These are phyloP conservation scores for Tympanoctomys barrerae DNA, from an alignment of 2,797 vertebrate species.

Conservation along the genomic window DNA sequence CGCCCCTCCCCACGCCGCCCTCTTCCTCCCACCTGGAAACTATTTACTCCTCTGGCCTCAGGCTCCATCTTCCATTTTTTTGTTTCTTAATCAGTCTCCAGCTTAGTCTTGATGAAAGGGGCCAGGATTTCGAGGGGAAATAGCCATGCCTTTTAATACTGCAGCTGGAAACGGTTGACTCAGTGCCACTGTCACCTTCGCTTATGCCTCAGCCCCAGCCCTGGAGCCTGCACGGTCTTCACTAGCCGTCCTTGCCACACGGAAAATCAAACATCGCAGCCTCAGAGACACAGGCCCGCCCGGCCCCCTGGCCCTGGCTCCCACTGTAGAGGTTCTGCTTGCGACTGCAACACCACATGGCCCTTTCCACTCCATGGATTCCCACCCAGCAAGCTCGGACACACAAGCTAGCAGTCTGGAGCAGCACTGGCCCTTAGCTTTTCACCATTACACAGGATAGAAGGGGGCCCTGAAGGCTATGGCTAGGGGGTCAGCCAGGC, in stretches of 20 bases:
- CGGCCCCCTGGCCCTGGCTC: background rate
- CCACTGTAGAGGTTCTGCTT: background rate
- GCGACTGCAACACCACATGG: background rate
- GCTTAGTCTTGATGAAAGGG: slow-evolving; percentile 72
- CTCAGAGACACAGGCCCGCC: background rate
- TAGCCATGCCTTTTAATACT: slow-evolving; percentile 60
- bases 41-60: slow-evolving; percentile 73
- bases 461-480: background rate
- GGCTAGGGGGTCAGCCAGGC: background rate
- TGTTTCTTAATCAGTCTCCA: slow-evolving; percentile 72
- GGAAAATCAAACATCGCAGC: background rate
- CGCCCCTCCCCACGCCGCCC: background rate
- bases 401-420: background rate
- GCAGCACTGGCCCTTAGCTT: background rate
- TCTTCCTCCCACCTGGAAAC: slow-evolving; percentile 69
- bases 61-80: slow-evolving; percentile 66
- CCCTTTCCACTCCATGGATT: background rate
- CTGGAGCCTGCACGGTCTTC: background rate
- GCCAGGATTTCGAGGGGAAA: background rate
- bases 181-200: slow-evolving; percentile 7
- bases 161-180: slow-evolving; percentile 76
- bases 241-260: background rate
- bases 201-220: background rate
- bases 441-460: background rate
- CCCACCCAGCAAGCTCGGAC: background rate